phyloP scores from a whole-genome alignment of 1,140 invertebrate species.

The Caenorhabditis inopinata region DNA sequence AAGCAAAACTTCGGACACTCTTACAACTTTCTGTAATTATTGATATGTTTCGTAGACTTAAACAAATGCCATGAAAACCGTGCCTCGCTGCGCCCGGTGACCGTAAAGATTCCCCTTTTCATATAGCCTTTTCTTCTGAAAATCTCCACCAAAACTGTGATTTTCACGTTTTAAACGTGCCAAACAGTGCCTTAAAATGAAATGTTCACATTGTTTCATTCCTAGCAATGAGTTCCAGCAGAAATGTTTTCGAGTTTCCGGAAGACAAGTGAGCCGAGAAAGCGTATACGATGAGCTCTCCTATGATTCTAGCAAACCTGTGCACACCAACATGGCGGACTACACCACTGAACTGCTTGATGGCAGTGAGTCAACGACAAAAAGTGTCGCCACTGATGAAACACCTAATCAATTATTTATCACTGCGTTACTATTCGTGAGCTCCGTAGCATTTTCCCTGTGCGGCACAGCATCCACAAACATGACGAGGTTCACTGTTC shows the following conservation, averaged over 20 bases:
- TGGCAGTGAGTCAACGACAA: not conserved
- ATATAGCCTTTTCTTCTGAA: not conserved
- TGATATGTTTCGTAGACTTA: not conserved
- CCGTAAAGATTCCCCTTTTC: not conserved
- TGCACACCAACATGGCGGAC: conserved; percentile 11
- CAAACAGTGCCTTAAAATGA: not conserved
- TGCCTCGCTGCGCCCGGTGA: not conserved
- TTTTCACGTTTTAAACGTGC: not conserved
- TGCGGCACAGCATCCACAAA: not conserved
- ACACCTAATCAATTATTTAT: conserved; percentile 4
- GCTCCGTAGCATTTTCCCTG: not conserved
- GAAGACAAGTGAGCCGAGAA: not conserved
- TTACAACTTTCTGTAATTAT: not conserved
- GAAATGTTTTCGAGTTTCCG: not conserved
- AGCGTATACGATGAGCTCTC: no score
- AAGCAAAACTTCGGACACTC: no score
- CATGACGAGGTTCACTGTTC: no score
- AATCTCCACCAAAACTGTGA: not conserved
- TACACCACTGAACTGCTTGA: not conserved
- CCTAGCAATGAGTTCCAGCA: not conserved
- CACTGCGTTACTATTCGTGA: not conserved
- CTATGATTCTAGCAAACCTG: not conserved
- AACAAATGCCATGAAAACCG: not conserved
- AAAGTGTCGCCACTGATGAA: not conserved
- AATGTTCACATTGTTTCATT: not conserved